Percentiles rank a stretch among this genome's conserved stretches.
These are phyloP conservation scores for Xestia rhomboidea DNA, from an alignment of 2,888 invertebrate species.

Conservation along the genomic window DNA sequence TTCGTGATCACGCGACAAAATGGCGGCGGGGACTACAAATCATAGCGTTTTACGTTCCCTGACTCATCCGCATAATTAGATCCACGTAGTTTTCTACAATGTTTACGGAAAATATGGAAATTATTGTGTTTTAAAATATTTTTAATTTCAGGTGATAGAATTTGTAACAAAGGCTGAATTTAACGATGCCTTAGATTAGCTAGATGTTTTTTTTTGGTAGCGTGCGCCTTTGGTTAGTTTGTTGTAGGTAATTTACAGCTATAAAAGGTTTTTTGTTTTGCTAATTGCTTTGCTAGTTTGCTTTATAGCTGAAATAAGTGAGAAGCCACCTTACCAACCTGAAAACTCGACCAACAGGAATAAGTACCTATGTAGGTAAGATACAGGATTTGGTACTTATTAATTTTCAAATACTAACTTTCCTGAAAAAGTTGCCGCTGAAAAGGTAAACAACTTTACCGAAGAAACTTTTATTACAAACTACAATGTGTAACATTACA, in stretches of 20 bases:
- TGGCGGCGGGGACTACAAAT: constrained; percentile 64
- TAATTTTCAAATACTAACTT: neutral
- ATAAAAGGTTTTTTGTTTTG: neutral
- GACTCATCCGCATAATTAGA: constrained; percentile 62
- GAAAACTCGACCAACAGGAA: neutral
- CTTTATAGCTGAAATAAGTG: neutral
- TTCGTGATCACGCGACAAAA: constrained; percentile 80
- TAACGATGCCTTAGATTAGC: constrained; percentile 7
- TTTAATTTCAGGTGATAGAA: constrained; percentile 40
- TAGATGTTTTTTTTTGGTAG: neutral
- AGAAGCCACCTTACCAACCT: neutral
- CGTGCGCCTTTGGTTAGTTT: neutral
- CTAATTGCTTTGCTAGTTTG: neutral
- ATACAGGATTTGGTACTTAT: neutral
- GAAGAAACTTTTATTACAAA: neutral
- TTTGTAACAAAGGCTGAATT: constrained; percentile 10
- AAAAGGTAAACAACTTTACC: neutral
- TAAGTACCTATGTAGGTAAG: neutral
- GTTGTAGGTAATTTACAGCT: neutral
- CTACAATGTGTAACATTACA: neutral
- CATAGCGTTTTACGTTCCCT: constrained; percentile 65
- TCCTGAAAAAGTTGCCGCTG: neutral
- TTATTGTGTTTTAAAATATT: constrained; percentile 30
- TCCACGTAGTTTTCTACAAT: constrained; percentile 40
- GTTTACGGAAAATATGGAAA: constrained; percentile 54